Percentiles rank a stretch among this genome's conserved stretches.
These are phyloP conservation scores for Coilia nasus DNA, from an alignment of 2,797 vertebrate genomes.

Conservation along the genomic window DNA sequence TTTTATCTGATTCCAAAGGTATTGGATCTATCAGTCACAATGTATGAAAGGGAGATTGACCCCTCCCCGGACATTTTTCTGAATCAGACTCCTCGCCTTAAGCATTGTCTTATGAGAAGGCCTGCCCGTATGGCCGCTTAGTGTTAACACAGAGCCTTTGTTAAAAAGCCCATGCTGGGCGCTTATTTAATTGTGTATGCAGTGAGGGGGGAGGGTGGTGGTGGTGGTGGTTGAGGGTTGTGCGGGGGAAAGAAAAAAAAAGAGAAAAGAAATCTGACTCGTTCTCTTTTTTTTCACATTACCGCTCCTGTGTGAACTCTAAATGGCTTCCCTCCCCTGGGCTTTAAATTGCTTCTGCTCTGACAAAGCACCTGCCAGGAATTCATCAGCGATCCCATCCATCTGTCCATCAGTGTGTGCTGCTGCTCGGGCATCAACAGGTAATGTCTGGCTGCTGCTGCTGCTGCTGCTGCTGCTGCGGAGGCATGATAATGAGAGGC, in stretches of 20 bases:
- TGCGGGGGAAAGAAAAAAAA: not conserved
- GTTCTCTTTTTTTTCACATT: constrained; percentile 60
- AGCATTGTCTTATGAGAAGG: constrained; percentile 61
- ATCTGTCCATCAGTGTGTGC: constrained; percentile 81
- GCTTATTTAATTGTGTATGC: constrained; percentile 67
- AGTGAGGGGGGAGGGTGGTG: constrained; percentile 21
- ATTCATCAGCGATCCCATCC: constrained; percentile 80
- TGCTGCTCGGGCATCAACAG: constrained; percentile 78
- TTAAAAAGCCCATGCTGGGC: constrained; percentile 62
- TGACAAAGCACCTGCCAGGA: constrained; percentile 86
- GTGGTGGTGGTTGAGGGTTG: constrained; percentile 50
- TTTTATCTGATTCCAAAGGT: constrained; percentile 97
- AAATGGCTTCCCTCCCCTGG: constrained; percentile 73
- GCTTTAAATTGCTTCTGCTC: constrained; percentile 81
- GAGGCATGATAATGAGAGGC: constrained; percentile 80
- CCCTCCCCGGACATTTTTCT: constrained; percentile 78
- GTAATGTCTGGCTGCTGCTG: constrained; percentile 73
- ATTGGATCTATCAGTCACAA: constrained; percentile 93
- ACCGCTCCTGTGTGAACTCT: constrained; percentile 69
- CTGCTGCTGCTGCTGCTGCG: constrained; percentile 57
- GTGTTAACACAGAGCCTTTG: constrained; percentile 54
- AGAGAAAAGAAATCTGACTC: constrained; percentile 52
- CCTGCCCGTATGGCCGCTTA: constrained; percentile 59
- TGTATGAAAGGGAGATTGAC: constrained; percentile 86
- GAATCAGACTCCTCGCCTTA: constrained; percentile 77